Percentiles rank a stretch among this genome's conserved stretches.
Evolutionary conservation across 2,797 vertebrate genomes (phyloP).

Genomic region (Moxostoma hubbsi): DNA sequence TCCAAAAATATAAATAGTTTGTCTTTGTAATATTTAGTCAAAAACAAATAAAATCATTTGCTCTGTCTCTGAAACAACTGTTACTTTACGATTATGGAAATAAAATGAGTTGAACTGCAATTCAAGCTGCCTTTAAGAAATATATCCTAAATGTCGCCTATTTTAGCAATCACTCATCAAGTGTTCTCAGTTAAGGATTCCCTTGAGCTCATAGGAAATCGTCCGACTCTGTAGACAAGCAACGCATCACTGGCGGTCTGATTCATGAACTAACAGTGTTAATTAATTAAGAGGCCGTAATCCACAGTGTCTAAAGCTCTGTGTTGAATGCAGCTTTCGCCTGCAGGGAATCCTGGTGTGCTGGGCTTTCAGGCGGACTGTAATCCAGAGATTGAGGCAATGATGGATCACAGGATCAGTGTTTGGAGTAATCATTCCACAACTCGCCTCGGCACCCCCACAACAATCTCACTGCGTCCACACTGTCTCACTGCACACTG

Average conservation of each 20-base stretch:
- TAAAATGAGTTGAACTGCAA: too few relatives aligned
- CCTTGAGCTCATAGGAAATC: background rate
- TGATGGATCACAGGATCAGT: conserved; percentile 55
- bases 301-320: conserved; percentile 27
- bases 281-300: conserved; percentile 53
- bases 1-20: too few relatives aligned
- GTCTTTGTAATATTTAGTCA: background rate
- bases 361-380: conserved; percentile 10
- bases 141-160: too few relatives aligned
- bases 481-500: conserved; percentile 23
- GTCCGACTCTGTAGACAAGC: conserved; percentile 8
- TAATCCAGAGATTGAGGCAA: conserved; percentile 50
- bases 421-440: conserved; percentile 50
- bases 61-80: too few relatives aligned
- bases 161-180: conserved; percentile 11
- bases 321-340: conserved; percentile 35
- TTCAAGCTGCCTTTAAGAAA: too few relatives aligned
- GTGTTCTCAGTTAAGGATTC: conserved; percentile 21
- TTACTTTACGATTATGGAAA: too few relatives aligned
- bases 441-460: conserved; percentile 38
- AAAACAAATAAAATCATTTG: background rate
- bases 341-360: conserved; percentile 43
- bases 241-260: conserved; percentile 13
- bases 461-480: background rate
- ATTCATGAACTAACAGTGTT: conserved; percentile 46